phyloP scores from a whole-genome alignment of 2,113 vertebrate genomes.

The Oceanodroma tethys region DNA sequence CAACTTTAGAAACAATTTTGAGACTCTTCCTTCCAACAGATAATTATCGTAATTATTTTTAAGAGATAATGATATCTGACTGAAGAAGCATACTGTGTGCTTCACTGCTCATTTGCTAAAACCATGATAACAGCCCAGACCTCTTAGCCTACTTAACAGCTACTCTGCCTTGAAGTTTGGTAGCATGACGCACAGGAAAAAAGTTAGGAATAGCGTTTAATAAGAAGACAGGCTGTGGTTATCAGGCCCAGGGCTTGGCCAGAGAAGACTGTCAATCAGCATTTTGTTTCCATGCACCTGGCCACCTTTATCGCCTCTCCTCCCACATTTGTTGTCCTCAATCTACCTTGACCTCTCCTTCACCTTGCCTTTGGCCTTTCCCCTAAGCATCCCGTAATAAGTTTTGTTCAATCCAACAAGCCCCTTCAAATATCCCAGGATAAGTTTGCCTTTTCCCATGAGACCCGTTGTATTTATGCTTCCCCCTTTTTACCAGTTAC shows the following conservation, averaged over 20 bases:
- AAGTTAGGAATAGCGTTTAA: not conserved
- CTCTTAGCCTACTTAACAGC: not conserved
- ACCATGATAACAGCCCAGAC: not conserved
- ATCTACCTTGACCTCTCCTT: not conserved
- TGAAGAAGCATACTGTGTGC: not conserved
- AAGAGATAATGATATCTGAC: not conserved
- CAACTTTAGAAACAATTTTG: not conserved
- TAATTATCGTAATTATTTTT: not conserved
- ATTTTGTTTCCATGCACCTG: not conserved
- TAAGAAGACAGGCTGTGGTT: not conserved
- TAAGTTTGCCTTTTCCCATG: not conserved
- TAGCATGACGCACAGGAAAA: not conserved
- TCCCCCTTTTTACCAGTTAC: not conserved
- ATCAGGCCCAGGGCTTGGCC: not conserved
- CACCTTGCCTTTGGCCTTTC: not conserved
- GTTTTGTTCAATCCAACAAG: not conserved
- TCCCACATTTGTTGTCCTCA: not conserved
- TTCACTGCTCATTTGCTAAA: not conserved
- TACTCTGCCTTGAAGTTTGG: not conserved
- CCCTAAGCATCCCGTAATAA: not conserved
- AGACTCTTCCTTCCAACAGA: not conserved
- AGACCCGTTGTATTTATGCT: not conserved
- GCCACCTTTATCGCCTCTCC: not conserved
- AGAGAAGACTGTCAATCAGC: not conserved
- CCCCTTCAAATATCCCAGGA: not conserved